phyloP scores from a whole-genome alignment of 2,797 vertebrate genomes.

The Pygocentrus nattereri region DNA sequence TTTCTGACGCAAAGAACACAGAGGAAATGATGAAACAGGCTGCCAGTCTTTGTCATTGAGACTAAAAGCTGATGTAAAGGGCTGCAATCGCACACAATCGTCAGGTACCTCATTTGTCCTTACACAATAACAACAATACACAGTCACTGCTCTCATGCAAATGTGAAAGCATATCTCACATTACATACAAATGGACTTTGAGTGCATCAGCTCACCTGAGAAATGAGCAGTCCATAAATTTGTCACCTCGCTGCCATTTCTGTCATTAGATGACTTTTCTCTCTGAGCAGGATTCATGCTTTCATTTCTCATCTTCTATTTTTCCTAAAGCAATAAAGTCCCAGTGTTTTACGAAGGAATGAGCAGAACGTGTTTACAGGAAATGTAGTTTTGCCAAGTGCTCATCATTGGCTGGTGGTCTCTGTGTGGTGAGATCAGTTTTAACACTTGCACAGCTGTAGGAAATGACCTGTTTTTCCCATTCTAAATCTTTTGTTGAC shows the following conservation, averaged over 20 bases:
- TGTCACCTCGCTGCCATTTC: neutral
- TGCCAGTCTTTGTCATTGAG: neutral
- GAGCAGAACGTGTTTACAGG: too few species aligned
- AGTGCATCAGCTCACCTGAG: neutral
- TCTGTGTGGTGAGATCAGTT: too few species aligned
- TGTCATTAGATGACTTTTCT: neutral
- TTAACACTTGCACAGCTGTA: too few species aligned
- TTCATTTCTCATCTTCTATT: too few species aligned
- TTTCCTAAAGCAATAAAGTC: too few species aligned
- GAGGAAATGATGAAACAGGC: constrained; percentile 10
- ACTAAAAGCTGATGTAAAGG: constrained; percentile 34
- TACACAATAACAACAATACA: neutral
- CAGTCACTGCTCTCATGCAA: neutral
- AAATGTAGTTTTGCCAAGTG: too few species aligned
- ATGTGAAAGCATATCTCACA: neutral
- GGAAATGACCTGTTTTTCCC: too few species aligned
- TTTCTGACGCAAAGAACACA: neutral
- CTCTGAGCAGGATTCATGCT: too few species aligned
- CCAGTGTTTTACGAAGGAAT: too few species aligned
- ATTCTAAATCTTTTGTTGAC: too few species aligned
- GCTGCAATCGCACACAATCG: neutral
- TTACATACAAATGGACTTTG: neutral
- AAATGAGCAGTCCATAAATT: too few species aligned
- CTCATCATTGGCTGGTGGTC: too few species aligned
- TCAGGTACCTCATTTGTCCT: neutral